phyloP scores from a whole-genome alignment of 2,113 vertebrate species.

The Gymnocephalus cernua region DNA sequence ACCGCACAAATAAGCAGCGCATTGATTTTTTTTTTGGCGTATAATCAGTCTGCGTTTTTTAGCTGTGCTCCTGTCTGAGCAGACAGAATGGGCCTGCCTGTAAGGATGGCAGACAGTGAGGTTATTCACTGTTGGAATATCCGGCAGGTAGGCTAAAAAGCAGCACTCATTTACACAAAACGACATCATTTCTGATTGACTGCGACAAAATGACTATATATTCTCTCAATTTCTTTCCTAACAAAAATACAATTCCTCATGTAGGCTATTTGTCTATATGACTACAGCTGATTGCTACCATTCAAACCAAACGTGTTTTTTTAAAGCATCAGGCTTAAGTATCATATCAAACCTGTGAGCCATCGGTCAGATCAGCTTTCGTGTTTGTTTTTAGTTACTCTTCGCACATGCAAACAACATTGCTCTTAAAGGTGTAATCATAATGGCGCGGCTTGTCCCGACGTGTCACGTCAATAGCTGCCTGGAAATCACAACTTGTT shows the following conservation, averaged over 20 bases:
- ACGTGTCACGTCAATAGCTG: slow-evolving; percentile 50
- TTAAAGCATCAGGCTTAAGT: slow-evolving; percentile 4
- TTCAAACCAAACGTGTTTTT: slow-evolving; percentile 34
- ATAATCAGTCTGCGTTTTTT: slow-evolving; percentile 38
- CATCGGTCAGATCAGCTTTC: slow-evolving; percentile 40
- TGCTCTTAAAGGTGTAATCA: slow-evolving; percentile 30
- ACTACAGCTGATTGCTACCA: slow-evolving; percentile 41
- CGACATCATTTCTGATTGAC: slow-evolving; percentile 24
- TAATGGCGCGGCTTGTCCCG: slow-evolving; percentile 64
- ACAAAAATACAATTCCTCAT: background rate
- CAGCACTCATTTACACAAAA: slow-evolving; percentile 39
- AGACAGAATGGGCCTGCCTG: slow-evolving; percentile 66
- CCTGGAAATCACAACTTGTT: slow-evolving; percentile 44
- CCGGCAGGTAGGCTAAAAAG: slow-evolving; percentile 60
- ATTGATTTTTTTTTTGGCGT: slow-evolving; percentile 39
- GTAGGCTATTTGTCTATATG: background rate
- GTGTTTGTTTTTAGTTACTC: slow-evolving; percentile 58
- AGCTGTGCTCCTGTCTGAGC: slow-evolving; percentile 50
- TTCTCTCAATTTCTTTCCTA: background rate
- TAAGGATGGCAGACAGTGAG: slow-evolving; percentile 57
- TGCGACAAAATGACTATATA: background rate
- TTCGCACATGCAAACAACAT: slow-evolving; percentile 51
- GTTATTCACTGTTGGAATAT: slow-evolving; percentile 55
- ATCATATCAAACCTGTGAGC: slow-evolving; percentile 32
- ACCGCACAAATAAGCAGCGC: slow-evolving; percentile 26